Conservation (phyloP, 2,113 vertebrate genomes). For the Taurulus bubalis region DNA sequence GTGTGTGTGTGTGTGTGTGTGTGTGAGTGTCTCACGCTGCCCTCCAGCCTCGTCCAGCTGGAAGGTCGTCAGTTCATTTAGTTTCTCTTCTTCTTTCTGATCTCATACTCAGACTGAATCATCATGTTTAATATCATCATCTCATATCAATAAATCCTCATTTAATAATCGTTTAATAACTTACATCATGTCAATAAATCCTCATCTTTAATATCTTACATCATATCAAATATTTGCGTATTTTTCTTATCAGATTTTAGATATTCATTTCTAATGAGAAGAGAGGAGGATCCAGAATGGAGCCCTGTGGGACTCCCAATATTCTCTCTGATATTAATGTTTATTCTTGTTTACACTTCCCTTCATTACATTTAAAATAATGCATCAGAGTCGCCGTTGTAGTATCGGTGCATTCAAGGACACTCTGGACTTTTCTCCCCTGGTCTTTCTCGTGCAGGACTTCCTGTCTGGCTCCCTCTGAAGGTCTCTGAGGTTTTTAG, state of each 20-base stretch:
- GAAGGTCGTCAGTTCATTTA: slow-evolving; percentile 67
- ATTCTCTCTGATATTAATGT: not conserved
- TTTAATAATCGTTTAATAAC: too few species aligned
- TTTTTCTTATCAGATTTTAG: too few species aligned
- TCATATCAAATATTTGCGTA: too few species aligned
- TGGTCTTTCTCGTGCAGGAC: not conserved
- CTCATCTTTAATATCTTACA: not conserved
- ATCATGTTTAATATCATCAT: too few species aligned
- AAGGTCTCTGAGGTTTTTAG: slow-evolving; percentile 16
- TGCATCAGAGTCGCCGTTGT: too few species aligned
- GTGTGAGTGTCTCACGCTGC: slow-evolving; percentile 39
- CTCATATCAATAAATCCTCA: not conserved
- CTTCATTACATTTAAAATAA: too few species aligned
- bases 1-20: slow-evolving; percentile 18
- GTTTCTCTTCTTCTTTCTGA: slow-evolving; percentile 49
- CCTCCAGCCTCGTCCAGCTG: slow-evolving; percentile 71
- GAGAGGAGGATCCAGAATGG: not conserved
- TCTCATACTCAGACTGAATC: not conserved
- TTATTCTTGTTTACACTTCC: not conserved
- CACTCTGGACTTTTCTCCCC: too few species aligned
- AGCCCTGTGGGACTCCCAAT: not conserved
- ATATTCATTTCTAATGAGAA: not conserved
- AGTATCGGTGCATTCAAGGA: too few species aligned
- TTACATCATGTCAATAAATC: not conserved
- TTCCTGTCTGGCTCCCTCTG: not conserved